Base-by-base conservation (phyloP, 2,888 invertebrate genomes). In the Cryptus armator region DNA sequence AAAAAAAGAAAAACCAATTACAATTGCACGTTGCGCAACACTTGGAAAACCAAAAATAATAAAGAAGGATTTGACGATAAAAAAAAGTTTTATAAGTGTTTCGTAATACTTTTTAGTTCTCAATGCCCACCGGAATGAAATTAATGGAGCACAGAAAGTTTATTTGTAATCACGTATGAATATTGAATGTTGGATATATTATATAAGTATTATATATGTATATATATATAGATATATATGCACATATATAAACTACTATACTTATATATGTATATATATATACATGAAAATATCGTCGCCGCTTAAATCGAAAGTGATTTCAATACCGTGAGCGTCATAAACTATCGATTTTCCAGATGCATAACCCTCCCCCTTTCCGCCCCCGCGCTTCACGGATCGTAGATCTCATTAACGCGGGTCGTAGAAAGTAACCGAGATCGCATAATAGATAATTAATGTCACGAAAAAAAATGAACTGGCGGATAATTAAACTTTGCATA, bases 181-280 rank as follows among this genome's bases (percentile, higher is more conserved):
- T 91, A 91, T 90, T 90, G 90, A 90, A 89, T 91, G 90, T 91
- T 90, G 90, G 88, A 88, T 89, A 90, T 91, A 89, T 88, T 89
- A 88, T 83, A 87, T 89, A 88, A 89, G 88, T 87, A 89, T 87
- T 37, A 37, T 37, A 5, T 7, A 37, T 37, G 37, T 37, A 37
- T 37, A 37, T 37, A 37, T 37, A 37, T 37, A 37, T 37, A 37
- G 37, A 37, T 37, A 37, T 37, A 37, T 37, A 37, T 37, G 37
- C 37, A 37, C 37, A 37, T 37, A 37, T 37, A 37, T 37, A 37
- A 0, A 37, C 37, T 37, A 9, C 37, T 37, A 37, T 37, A 7
- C 37, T 7, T 37, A 37, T 37, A 37, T 9, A 37, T 37, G 6
- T 37, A 37, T 37, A 37, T 37, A 37, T 37, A 37, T 37, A 37